These are phyloP conservation scores for Verasper variegatus DNA, from an alignment of 2,113 vertebrate genomes.

Conservation along the genomic window DNA sequence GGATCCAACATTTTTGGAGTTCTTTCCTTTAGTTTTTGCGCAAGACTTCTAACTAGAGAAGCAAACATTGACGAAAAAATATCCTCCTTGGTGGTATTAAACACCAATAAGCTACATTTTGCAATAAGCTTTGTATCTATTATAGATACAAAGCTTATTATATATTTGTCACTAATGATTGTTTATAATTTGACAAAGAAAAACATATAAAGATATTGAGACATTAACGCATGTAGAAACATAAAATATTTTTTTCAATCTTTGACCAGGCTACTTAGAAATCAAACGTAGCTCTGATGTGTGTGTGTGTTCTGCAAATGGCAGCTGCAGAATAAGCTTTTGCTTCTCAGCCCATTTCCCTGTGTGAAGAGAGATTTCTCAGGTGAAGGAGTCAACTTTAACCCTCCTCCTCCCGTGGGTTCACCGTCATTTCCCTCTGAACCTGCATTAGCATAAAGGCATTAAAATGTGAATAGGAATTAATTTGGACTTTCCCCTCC, in stretches of 20 bases:
- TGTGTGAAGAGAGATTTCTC: slow-evolving; percentile 68
- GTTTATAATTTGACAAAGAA: neutral
- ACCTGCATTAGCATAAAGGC: slow-evolving; percentile 85
- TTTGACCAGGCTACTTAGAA: slow-evolving; percentile 20
- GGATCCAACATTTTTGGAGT: no score
- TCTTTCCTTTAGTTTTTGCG: no score
- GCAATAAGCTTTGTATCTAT: no score
- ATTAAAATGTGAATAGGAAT: slow-evolving; percentile 89
- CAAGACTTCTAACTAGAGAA: neutral
- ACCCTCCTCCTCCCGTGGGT: slow-evolving; percentile 76
- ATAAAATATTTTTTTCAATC: slow-evolving; percentile 2
- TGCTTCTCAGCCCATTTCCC: slow-evolving; percentile 61
- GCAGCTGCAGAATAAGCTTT: slow-evolving; percentile 28
- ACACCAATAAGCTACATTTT: no score
- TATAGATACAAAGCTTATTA: no score
- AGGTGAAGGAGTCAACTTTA: slow-evolving; percentile 80
- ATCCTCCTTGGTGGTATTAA: no score
- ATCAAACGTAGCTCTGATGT: slow-evolving; percentile 17
- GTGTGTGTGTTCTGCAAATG: slow-evolving; percentile 42
- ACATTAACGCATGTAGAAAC: neutral
- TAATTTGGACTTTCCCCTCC: slow-evolving; percentile 88
- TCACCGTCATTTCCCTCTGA: slow-evolving; percentile 72
- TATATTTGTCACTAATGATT: no score
- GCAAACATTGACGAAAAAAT: neutral
- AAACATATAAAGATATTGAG: neutral